These are phyloP conservation scores for Holcopasites calliopsidis DNA, from an alignment of 1,140 invertebrate genomes.

Conservation along the genomic window DNA sequence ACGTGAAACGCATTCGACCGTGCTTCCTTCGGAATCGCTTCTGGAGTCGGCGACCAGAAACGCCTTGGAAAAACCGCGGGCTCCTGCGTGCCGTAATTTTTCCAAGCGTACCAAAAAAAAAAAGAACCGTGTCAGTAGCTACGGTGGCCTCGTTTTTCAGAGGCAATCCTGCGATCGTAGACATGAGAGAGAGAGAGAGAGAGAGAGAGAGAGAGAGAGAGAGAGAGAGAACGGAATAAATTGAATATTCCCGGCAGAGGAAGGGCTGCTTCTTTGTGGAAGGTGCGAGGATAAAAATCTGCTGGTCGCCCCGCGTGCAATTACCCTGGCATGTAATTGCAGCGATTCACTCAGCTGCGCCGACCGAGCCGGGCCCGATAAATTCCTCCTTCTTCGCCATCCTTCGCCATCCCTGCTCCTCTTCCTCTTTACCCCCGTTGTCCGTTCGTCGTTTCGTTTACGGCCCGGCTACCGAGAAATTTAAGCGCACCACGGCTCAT, in stretches of 20 bases:
- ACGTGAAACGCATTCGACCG: too few relatives aligned
- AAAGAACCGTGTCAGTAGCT: background rate
- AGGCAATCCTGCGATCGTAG: constrained; percentile 1
- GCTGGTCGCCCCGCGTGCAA: constrained; percentile 41
- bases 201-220: background rate
- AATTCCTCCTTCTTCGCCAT: constrained; percentile 42
- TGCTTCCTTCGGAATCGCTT: background rate
- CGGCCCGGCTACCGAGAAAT: constrained; percentile 46
- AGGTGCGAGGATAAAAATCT: constrained; percentile 50
- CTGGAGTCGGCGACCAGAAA: background rate
- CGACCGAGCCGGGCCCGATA: constrained; percentile 33
- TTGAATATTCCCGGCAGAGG: constrained; percentile 29
- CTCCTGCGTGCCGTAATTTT: constrained; percentile 14
- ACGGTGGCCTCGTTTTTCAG: background rate
- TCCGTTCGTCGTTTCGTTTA: constrained; percentile 24
- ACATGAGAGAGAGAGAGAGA: constrained; percentile 3
- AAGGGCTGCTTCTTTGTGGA: constrained; percentile 30
- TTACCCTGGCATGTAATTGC: constrained; percentile 53
- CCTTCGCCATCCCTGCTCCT: background rate
- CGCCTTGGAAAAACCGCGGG: background rate
- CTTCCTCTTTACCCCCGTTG: background rate
- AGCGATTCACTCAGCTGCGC: constrained; percentile 45
- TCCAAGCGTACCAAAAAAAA: constrained; percentile 12
- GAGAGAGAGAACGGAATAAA: constrained; percentile 27
- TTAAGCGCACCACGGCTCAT: constrained; percentile 45